These are phyloP conservation scores for Latheticus oryzae DNA, from an alignment of 2,888 invertebrate genomes.

Conservation along the genomic window DNA sequence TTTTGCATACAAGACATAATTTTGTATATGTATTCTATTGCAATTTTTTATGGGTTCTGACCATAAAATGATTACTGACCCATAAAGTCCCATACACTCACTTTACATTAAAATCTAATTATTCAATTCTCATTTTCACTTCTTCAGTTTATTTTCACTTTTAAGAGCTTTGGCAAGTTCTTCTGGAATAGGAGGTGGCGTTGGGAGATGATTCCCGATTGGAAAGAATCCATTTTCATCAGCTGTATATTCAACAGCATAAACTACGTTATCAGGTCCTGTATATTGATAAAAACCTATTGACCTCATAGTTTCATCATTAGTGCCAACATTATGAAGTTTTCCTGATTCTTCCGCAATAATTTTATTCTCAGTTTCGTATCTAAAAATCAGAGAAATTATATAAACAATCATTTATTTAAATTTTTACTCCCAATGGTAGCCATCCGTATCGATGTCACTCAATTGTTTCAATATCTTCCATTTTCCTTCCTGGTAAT, in stretches of 20 bases:
- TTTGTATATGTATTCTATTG: too few species aligned
- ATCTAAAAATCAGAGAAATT: constrained; percentile 60
- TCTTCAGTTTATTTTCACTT: constrained; percentile 63
- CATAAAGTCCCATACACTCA: too few species aligned
- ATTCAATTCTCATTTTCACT: neutral
- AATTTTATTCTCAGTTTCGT: constrained; percentile 74
- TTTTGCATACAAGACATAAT: too few species aligned
- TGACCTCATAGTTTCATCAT: constrained; percentile 71
- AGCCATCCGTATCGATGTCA: constrained; percentile 67
- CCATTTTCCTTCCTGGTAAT: constrained; percentile 60
- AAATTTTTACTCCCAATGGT: constrained; percentile 63
- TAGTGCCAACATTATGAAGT: constrained; percentile 66
- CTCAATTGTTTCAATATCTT: constrained; percentile 69
- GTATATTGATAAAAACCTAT: constrained; percentile 77
- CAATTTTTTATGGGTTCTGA: too few species aligned
- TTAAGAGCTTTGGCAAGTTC: constrained; percentile 74
- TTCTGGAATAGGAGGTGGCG: constrained; percentile 75
- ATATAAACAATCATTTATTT: constrained; percentile 46
- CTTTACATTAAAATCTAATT: too few species aligned
- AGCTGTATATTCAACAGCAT: constrained; percentile 71
- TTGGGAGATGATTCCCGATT: constrained; percentile 69
- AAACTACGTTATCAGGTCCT: constrained; percentile 72
- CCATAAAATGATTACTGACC: too few species aligned
- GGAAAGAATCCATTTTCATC: constrained; percentile 73
- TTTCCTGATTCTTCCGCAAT: constrained; percentile 70